phyloP scores from a whole-genome alignment of 2,888 invertebrate species.

The Caenorhabditis imperialis region DNA sequence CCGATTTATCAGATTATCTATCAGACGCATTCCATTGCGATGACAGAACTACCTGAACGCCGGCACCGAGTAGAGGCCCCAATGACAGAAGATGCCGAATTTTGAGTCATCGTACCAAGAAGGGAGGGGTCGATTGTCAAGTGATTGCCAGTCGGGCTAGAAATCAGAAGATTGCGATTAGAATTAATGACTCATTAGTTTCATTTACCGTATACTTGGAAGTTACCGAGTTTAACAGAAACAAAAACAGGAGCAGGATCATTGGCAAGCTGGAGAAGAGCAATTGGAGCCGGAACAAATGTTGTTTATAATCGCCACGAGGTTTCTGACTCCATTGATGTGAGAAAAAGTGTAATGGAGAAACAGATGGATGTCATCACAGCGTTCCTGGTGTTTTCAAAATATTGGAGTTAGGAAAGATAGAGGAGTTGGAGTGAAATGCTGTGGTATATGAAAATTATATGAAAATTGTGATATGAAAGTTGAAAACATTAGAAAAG shows the following conservation, averaged over 20 bases:
- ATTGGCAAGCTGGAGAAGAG: neutral
- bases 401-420: no score
- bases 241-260: conserved; percentile 11
- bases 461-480: no score
- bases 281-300: conserved; percentile 6
- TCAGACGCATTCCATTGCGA: conserved; percentile 18
- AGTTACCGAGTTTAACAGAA: conserved; percentile 2
- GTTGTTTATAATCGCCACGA: conserved; percentile 14
- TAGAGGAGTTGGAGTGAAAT: no score
- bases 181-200: neutral
- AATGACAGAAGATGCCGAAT: conserved; percentile 80
- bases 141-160: conserved; percentile 78
- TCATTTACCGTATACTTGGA: conserved; percentile 55
- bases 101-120: conserved; percentile 80
- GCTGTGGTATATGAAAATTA: no score
- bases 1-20: conserved; percentile 4
- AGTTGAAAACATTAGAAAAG: no score
- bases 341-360: no score
- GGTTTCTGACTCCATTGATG: no score
- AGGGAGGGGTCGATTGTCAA: conserved; percentile 79
- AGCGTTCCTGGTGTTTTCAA: no score
- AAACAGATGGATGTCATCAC: no score
- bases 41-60: conserved; percentile 55
- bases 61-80: conserved; percentile 78
- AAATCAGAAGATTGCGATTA: conserved; percentile 40